Evolutionary conservation across 1,140 invertebrate species (phyloP).

Genomic region (Paralvinella palmiformis): DNA sequence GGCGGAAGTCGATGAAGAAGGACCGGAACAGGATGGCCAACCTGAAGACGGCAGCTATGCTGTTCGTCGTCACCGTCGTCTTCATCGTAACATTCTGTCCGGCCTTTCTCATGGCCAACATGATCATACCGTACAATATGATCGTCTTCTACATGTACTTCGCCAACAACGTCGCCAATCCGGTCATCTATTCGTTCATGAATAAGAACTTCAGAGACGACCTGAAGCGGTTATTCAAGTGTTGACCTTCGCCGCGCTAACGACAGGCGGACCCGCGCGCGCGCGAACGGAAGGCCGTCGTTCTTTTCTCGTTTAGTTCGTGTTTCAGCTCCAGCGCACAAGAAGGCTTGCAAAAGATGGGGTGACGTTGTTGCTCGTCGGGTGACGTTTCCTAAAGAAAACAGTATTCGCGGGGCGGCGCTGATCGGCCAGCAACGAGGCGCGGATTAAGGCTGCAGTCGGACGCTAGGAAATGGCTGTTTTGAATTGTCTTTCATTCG

Average conservation of each 20-base stretch:
- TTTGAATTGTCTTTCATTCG: too few species aligned
- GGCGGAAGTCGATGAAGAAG: conserved; percentile 6
- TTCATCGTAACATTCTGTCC: conserved; percentile 45
- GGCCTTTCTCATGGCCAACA: conserved; percentile 39
- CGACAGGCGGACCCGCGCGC: background rate
- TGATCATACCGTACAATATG: conserved; percentile 29
- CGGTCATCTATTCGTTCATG: conserved; percentile 46
- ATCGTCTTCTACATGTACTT: conserved; percentile 46
- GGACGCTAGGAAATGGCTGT: too few species aligned
- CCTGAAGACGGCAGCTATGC: conserved; percentile 22
- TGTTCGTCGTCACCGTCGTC: conserved; percentile 39
- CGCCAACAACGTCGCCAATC: conserved; percentile 45
- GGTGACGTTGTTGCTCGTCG: background rate
- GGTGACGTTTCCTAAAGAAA: background rate
- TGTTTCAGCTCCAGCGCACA: too few species aligned
- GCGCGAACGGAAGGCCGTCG: background rate
- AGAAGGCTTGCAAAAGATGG: too few species aligned
- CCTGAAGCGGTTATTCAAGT: conserved; percentile 22
- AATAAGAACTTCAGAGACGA: conserved; percentile 45
- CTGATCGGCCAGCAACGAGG: too few species aligned
- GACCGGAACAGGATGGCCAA: conserved; percentile 18
- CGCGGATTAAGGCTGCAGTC: too few species aligned
- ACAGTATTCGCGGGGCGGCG: background rate
- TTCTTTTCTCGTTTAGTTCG: background rate
- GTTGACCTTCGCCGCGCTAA: background rate